Evolutionary conservation across 2,888 invertebrate genomes (phyloP).

Genomic region (Acleris literana): DNA sequence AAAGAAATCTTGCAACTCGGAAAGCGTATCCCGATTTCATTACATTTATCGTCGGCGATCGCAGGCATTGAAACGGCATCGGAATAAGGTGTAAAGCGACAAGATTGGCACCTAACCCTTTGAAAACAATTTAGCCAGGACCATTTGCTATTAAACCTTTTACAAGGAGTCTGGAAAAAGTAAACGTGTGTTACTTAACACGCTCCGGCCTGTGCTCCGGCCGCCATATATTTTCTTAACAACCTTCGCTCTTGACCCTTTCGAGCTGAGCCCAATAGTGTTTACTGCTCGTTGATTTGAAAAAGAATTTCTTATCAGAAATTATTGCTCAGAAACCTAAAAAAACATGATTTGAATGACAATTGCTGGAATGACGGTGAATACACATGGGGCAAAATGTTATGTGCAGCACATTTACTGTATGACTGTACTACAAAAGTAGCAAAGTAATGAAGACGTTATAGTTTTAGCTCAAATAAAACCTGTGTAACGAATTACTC

Average conservation of each 20-base stretch:
- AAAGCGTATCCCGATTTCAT: constrained; percentile 26
- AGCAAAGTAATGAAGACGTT: no score
- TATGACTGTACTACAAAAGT: no score
- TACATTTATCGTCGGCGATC: constrained; percentile 26
- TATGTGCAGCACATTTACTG: no score
- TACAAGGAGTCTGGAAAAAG: constrained; percentile 34
- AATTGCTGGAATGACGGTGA: no score
- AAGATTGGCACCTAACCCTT: constrained; percentile 40
- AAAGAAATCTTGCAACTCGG: constrained; percentile 10
- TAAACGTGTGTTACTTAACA: constrained; percentile 45
- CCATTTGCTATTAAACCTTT: constrained; percentile 40
- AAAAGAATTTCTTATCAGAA: constrained; percentile 20
- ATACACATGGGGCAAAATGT: no score
- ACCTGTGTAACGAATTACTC: no score
- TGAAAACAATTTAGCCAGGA: constrained; percentile 52
- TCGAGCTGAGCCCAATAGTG: constrained; percentile 39
- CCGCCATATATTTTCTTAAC: constrained; percentile 59
- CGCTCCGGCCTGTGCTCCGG: constrained; percentile 44
- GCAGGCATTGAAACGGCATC: constrained; percentile 21
- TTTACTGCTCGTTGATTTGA: constrained; percentile 42
- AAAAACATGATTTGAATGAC: neutral
- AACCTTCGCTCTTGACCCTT: constrained; percentile 56
- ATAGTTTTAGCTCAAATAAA: no score
- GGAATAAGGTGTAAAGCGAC: constrained; percentile 34
- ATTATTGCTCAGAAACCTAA: constrained; percentile 2